Conservation (phyloP, 2,113 vertebrate species). For the Hydrolagus affinis region DNA sequence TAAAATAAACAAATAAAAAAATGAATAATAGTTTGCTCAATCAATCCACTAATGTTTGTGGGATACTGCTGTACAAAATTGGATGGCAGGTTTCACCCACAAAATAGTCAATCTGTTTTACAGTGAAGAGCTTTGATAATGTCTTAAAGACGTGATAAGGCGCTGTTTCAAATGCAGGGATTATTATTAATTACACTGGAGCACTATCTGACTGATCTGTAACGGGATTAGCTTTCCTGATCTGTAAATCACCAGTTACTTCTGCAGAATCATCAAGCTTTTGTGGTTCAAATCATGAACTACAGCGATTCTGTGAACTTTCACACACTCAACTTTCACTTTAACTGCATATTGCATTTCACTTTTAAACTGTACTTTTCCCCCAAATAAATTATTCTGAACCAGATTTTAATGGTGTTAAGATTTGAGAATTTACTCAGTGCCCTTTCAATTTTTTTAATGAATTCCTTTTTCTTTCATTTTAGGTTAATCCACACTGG, state of each 20-base stretch:
- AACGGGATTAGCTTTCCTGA: no score
- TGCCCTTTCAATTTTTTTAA: neutral
- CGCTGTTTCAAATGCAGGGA: no score
- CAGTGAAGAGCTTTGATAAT: no score
- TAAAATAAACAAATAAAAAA: no score
- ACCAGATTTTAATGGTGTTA: neutral
- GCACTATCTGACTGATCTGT: neutral
- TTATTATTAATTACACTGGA: neutral
- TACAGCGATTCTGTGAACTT: neutral
- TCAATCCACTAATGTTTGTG: no score
- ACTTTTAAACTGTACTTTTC: no score
- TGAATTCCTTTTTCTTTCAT: constrained; percentile 32
- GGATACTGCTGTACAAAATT: no score
- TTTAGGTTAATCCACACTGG: constrained; percentile 84
- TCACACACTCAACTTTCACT: neutral
- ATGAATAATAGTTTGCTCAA: no score
- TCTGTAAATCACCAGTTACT: neutral
- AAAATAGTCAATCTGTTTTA: no score
- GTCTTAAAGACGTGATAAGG: no score
- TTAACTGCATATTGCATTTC: neutral
- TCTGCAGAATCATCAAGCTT: neutral
- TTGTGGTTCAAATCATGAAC: no score
- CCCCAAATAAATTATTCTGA: neutral
- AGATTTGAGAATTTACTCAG: neutral
- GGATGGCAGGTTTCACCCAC: no score